Base-by-base conservation (phyloP, 1,140 invertebrate genomes). In the Bombus terrestris region DNA sequence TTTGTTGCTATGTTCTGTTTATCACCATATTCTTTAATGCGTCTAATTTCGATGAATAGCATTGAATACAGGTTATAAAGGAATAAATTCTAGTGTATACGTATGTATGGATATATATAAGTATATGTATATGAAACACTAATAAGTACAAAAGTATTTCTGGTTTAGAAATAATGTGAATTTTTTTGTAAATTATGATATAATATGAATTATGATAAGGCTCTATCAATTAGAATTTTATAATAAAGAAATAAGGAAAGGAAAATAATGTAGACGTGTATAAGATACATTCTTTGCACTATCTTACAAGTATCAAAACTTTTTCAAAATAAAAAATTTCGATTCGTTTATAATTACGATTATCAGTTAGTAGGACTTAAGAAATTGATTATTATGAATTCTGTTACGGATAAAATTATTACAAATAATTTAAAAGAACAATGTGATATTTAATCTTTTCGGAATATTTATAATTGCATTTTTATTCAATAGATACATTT, bases 291-390 rank as follows among this genome's bases (percentile, higher is more conserved):
- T 25, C 6, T 72, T 72, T 41, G 8, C 12, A 41, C 4, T 10
- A 32, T 47, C 9, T 74, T 47, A n/a, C 18, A 41, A 32, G 8
- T 32, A 12, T 1, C 5, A 5, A 66, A 18, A 53, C 2, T 12
- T 0, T 53, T 39, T 28, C 10, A 25, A 35, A 53, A 6, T 35
- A 9, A 13, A 22, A 32, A 64, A 22, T 1, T 77, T 77, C 53
- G 10, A 10, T 35, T 22, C 47, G 10, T 57, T 75, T 3, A 22
- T 53, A 47, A 74, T 25, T 15, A 35, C 32, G 47, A 13, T 35
- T 37, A 4, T 47, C 41, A 86, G 77, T 69, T 74, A 32, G 76
- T 53, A 69, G 22, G 64, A 88, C 78, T 72, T 78, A 81, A 81
- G 69, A 88, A 39, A 8, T 39, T 22, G 15, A 57, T 41, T 72